Percentiles rank a stretch among this genome's conserved stretches.
Conservation (phyloP, 2,113 vertebrate species). For the Nematolebias whitei region DNA sequence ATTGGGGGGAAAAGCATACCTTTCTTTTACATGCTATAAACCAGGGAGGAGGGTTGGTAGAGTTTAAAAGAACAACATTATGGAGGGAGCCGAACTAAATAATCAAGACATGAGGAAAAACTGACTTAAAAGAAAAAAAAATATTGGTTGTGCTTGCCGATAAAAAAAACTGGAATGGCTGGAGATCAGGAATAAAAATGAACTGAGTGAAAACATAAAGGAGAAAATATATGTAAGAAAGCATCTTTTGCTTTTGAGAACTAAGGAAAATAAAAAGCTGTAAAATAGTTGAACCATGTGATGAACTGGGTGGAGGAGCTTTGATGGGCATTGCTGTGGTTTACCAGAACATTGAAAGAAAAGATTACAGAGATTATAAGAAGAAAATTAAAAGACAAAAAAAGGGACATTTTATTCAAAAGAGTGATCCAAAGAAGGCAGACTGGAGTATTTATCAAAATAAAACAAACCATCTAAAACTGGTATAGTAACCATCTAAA, state of each 20-base stretch:
- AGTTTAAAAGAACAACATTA: conserved; percentile 2
- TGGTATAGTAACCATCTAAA: too few species aligned
- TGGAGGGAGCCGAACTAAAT: conserved; percentile 21
- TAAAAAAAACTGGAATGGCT: conserved; percentile 30
- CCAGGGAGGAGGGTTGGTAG: conserved; percentile 4
- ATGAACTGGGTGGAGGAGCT: conserved; percentile 14
- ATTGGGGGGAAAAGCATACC: conserved; percentile 69
- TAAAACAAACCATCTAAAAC: too few species aligned
- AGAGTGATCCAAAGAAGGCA: background rate
- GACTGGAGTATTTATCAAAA: background rate
- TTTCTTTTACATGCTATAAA: conserved; percentile 65
- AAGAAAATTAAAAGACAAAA: background rate
- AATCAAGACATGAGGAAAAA: conserved; percentile 34
- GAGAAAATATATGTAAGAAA: background rate
- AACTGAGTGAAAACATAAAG: conserved; percentile 6
- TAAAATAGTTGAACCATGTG: conserved; percentile 23
- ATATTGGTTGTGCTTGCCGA: conserved; percentile 17
- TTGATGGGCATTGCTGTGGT: conserved; percentile 30
- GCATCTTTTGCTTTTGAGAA: conserved; percentile 32
- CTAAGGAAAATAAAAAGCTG: conserved; percentile 41
- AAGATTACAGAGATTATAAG: background rate
- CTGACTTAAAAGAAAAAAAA: conserved; percentile 28
- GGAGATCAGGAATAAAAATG: conserved; percentile 1
- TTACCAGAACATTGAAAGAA: conserved; percentile 11
- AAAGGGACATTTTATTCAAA: background rate